Evolutionary conservation across 2,113 vertebrate species (phyloP).

Genomic region (Petrocephalus zakoni): DNA sequence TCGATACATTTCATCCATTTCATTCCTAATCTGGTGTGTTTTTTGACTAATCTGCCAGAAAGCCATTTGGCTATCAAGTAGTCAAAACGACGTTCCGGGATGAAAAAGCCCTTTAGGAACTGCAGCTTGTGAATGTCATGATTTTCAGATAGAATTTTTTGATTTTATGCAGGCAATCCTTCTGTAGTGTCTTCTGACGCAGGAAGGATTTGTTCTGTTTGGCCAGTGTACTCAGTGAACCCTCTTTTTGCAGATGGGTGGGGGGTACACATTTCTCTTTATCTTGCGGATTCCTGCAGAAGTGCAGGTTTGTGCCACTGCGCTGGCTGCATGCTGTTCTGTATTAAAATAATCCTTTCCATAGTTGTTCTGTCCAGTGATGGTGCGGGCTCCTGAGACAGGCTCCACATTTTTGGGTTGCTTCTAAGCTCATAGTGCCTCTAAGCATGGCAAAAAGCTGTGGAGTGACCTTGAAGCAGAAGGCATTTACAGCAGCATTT

Average conservation of each 20-base stretch:
- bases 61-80: background rate
- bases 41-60: background rate
- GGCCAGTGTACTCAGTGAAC: background rate
- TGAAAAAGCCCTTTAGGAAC: background rate
- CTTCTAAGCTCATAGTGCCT: conserved; percentile 8
- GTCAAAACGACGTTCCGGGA: background rate
- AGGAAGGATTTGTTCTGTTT: background rate
- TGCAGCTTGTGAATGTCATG: background rate
- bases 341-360: conserved; percentile 40
- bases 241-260: conserved; percentile 30
- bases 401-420: conserved; percentile 42
- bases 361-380: conserved; percentile 27
- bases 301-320: conserved; percentile 40
- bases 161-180: background rate
- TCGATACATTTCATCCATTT: background rate
- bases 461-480: background rate
- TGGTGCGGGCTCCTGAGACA: conserved; percentile 43
- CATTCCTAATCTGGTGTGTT: background rate
- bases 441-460: background rate
- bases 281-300: conserved; percentile 23
- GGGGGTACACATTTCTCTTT: background rate
- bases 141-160: background rate
- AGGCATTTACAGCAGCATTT: too few species aligned
- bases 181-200: background rate
- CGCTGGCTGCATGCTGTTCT: conserved; percentile 26